Evolutionary conservation across 2,888 invertebrate genomes (phyloP), one percentile per base, ranked within the genome.

Genomic region (Azorinus chamasolen): DNA sequence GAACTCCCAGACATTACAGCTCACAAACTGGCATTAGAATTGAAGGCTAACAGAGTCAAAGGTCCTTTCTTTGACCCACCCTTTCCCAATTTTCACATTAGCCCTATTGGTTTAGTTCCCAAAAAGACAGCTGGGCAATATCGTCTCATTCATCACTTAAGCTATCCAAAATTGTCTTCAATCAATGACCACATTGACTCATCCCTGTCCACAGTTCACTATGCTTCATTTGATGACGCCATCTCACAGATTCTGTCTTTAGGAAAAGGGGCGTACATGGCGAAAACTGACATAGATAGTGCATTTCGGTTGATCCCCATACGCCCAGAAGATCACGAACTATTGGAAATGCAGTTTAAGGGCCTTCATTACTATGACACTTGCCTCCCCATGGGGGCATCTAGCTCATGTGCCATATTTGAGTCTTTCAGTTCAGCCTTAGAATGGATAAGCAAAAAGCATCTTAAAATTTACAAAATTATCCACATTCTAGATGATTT

Each of bases 401-500:
- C 65, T 22, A 54, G 45, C n/a, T 69, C 64, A 14, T 75, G 78
- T 53, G 37, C 46, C 1, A 71, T 78, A 10, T 82, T 82, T 66
- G 66, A 82, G 24, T 12, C 6, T 3, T 69, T 82, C 41, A 74
- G 74, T 48, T 41, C 70, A 2, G 55, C 66, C 0, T n/a, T 74
- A 8, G 41, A 79, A 39, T 54, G 61, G 63, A 54, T 70, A 10
- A 46, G 64, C 14, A 5, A 24, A 3, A 48, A 51, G 8, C n/a
- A 45, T n/a, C 41, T 66, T 1, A 6, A 55, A 16, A 65, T 61
- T 5, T 3, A 1, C 0, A n/a, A 62, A 6, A 51, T 71, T 12
- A 63, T 70, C 12, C 71, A 75, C 24, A 66, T 79, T 14, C 22
- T 75, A 16, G 79, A 75, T 45, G 79, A 79, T 39, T 75, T 79